Conservation (phyloP, 30 jellyfish, hydroid and myxozoan genomes). For the Cassiopea andromeda region DNA sequence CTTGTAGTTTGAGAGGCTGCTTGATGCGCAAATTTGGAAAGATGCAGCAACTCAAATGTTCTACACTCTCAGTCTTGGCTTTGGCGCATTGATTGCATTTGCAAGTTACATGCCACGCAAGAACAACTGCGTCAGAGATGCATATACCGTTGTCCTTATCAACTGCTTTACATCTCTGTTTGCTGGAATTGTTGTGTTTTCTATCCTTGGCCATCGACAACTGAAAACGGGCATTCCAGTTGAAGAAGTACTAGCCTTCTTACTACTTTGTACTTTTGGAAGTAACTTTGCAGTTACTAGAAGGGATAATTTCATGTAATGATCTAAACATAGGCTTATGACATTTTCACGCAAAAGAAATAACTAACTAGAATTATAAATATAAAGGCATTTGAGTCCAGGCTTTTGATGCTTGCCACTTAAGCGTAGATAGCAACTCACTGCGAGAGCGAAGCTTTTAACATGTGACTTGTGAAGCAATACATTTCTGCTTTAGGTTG, state of each 20-base stretch:
- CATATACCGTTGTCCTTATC: slow-evolving; percentile 90
- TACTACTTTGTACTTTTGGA: too few species aligned
- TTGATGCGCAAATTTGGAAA: slow-evolving; percentile 91
- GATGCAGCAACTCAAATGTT: slow-evolving; percentile 99
- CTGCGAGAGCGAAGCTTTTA: too few species aligned
- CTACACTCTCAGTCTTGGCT: slow-evolving; percentile 94
- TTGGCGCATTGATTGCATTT: slow-evolving; percentile 93
- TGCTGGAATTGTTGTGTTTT: slow-evolving; percentile 97
- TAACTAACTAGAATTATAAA: too few species aligned
- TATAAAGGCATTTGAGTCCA: too few species aligned
- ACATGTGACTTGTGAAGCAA: too few species aligned
- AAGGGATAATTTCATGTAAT: too few species aligned
- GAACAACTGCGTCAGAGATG: slow-evolving; percentile 93
- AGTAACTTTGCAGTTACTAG: too few species aligned
- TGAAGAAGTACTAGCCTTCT: slow-evolving; percentile 75
- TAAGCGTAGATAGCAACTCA: too few species aligned
- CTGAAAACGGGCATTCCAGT: slow-evolving; percentile 47
- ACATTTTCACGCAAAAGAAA: too few species aligned
- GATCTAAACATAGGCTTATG: too few species aligned
- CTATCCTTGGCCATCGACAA: slow-evolving; percentile 93
- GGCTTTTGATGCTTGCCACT: too few species aligned
- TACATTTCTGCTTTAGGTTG: slow-evolving; percentile 71
- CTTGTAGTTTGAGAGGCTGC: slow-evolving; percentile 67
- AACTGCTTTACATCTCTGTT: slow-evolving; percentile 94
- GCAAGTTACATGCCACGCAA: slow-evolving; percentile 96